A percentile compares a stretch with the other conserved stretches of the same genome.
Conservation (phyloP, 2,797 vertebrate species). For the Rhabdomys pumilio region DNA sequence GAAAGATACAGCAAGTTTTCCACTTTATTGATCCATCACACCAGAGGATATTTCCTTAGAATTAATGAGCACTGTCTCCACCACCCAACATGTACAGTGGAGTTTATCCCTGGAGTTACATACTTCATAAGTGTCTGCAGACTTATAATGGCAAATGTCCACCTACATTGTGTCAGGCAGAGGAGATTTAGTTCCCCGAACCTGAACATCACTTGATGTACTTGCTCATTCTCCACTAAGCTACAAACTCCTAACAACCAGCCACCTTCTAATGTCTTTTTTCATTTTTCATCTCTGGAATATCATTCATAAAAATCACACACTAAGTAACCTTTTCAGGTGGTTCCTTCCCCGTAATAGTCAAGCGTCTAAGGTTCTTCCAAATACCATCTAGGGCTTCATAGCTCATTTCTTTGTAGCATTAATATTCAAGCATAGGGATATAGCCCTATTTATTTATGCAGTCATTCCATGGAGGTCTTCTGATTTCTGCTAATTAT, state of each 20-base stretch:
- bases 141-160: too few relatives aligned
- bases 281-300: background rate
- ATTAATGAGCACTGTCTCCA: rapidly evolving
- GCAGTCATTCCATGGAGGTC: background rate
- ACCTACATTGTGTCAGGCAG: background rate
- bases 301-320: background rate
- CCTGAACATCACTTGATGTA: background rate
- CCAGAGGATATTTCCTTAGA: background rate
- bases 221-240: background rate
- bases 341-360: background rate
- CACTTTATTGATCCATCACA: too few relatives aligned
- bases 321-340: background rate
- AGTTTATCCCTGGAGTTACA: background rate
- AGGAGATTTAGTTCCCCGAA: background rate
- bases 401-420: background rate
- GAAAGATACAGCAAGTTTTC: too few relatives aligned
- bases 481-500: background rate
- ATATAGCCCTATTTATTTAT: background rate
- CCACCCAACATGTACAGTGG: background rate
- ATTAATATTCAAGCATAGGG: background rate
- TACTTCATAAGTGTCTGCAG: background rate
- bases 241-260: background rate
- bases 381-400: background rate
- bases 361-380: background rate
- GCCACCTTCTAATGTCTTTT: background rate